Base-by-base conservation (phyloP, 37 sponge, comb jelly and placozoan genomes). In the Lycopodina hypogea region DNA sequence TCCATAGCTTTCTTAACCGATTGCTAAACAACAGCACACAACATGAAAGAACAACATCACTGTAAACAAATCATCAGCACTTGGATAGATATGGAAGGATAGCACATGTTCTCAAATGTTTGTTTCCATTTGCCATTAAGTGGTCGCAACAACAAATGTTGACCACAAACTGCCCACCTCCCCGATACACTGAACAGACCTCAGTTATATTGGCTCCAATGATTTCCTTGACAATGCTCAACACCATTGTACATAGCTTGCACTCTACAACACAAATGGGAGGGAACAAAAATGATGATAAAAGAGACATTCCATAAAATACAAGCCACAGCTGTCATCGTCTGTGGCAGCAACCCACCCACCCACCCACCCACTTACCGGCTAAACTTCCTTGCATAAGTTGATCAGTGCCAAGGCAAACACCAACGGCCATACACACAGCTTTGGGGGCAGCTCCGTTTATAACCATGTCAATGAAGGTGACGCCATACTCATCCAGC, bases 401-500 rank as follows among this genome's bases (percentile, higher is more conserved):
- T 42, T 67, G 42, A 0, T 48, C 0, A 22, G 41, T 8, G 8
- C 4, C 18, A 42, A 62, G 19, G 52, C 83, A 82, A 3, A 82
- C 22, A 28, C 39, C 19, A 14, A 82, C 56, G 57, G 26, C 34
- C 8, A 69, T 29, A 42, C 83, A 82, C 24, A 74, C 68, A n/a
- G 40, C 68, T 38, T 42, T 51, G 32, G 83, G 65, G 17, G 26
- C 75, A 21, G 53, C 52, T 9, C 57, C 83, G 51, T 59, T n/a
- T 41, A 82, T n/a, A 3, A 82, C 22, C 24, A 60, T 18, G 4
- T 74, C 52, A 2, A 82, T 66, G 30, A 82, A 75, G 40, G 74
- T 67, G 24, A 37, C 23, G 30, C 56, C 56, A 33, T 82, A 82
- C 69, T 82, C 39, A 19, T 74, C 68, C 29, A 82, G 67, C 41